Base-by-base conservation (phyloP, 2,113 vertebrate genomes). In the Oophaga pumilio region DNA sequence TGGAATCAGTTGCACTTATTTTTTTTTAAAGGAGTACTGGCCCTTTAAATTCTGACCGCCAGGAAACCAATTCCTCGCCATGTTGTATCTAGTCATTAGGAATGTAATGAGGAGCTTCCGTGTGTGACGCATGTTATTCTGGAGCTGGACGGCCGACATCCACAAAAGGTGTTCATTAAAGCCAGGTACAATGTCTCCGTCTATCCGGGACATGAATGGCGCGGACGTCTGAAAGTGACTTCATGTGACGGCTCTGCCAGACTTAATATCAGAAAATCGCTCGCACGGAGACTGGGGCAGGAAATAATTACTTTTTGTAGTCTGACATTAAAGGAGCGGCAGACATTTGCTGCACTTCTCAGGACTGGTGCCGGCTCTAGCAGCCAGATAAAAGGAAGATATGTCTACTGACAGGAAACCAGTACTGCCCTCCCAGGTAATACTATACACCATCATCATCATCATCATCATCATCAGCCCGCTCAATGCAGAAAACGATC, bases 131-230 rank as follows among this genome's bases (percentile, higher is more conserved):
- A 80, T 88, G 90, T 89, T 91, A 92, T 90, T 84, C 87, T 88
- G 80, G 78, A 87, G 43, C 91, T 91, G 90, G 93, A 93, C 90
- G 90, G 92, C 85, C 93, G 89, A 91, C 90, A 92, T 90, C 89
- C 90, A 90, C 81, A 91, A 50, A 73, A 43, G 33, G 80, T 90
- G 82, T 90, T 91, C 91, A 90, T 91, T 78, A 91, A 92, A 89
- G 85, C 33, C 83, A 85, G 80, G 84, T 76, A 87, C 56, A 93
- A 88, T 91, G 91, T 93, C 76, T 83, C 69, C 91, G 91, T 64
- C 90, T 88, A 85, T 91, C 89, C 81, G 89, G 92, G 80, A 82
- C 76, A 89, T 89, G 84, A 91, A 86, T 76, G 89, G 90, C 89
- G 91, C 84, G 85, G 87, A 62, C 90, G 87, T 80, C 87, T 89